These are phyloP conservation scores for Orius laevigatus DNA, from an alignment of 1,140 invertebrate species.

Conservation along the genomic window DNA sequence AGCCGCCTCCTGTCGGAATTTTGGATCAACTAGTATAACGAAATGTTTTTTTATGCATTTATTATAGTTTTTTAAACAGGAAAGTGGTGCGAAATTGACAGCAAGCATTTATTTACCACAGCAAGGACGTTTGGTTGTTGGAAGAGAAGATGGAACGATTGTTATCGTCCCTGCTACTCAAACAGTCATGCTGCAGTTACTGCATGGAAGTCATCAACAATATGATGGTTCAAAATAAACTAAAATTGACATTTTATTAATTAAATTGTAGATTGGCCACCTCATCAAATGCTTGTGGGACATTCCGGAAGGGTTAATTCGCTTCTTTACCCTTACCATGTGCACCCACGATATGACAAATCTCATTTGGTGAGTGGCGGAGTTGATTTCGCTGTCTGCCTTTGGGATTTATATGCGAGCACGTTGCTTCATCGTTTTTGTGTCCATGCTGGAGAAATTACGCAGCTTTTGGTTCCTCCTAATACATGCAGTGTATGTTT, in stretches of 20 bases:
- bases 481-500: conserved; percentile 70
- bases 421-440: conserved; percentile 80
- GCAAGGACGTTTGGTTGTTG: conserved; percentile 84
- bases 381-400: conserved; percentile 91
- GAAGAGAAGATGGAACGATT: conserved; percentile 88
- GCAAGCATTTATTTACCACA: conserved; percentile 84
- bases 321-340: conserved; percentile 84
- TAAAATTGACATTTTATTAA: too few species aligned
- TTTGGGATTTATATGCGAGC: conserved; percentile 92
- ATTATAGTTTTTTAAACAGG: conserved; percentile 18
- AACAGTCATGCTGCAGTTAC: conserved; percentile 82
- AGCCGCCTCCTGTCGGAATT: conserved; percentile 74
- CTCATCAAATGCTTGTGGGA: conserved; percentile 73
- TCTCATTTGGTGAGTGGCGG: conserved; percentile 85
- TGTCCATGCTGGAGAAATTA: conserved; percentile 86
- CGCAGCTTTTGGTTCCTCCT: conserved; percentile 80
- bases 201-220: conserved; percentile 79
- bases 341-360: conserved; percentile 83
- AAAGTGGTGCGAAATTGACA: conserved; percentile 55
- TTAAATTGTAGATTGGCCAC: conserved; percentile 58
- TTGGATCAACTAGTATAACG: conserved; percentile 72
- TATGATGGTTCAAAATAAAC: conserved; percentile 43
- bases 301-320: conserved; percentile 91
- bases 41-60: conserved; percentile 15
- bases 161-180: conserved; percentile 94